These are phyloP conservation scores for Harlomillsia oculata DNA, from an alignment of 1,140 invertebrate species.

Conservation along the genomic window DNA sequence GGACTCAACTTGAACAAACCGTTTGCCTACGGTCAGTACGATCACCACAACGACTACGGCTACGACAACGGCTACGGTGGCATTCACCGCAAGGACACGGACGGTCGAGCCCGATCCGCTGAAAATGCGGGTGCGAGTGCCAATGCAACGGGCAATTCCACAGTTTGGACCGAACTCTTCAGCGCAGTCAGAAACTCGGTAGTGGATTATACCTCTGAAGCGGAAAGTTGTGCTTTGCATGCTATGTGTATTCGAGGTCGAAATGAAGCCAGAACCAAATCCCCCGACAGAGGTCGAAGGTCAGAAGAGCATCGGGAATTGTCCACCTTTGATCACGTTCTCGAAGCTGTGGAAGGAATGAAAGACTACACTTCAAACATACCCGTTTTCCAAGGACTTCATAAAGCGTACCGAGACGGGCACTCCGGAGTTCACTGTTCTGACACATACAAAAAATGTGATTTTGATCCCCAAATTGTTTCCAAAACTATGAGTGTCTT, in stretches of 20 bases:
- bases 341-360: conserved; percentile 15
- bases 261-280: background rate
- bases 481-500: background rate
- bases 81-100: too few species aligned
- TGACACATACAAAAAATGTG: conserved; percentile 4
- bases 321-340: conserved; percentile 19
- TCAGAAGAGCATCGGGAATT: background rate
- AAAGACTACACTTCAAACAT: conserved; percentile 1
- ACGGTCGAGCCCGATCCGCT: background rate
- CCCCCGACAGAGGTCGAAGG: background rate
- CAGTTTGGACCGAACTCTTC: background rate
- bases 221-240: conserved; percentile 5
- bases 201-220: background rate
- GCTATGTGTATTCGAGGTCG: conserved; percentile 9
- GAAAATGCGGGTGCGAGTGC: background rate
- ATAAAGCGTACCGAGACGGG: conserved; percentile 11
- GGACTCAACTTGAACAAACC: conserved; percentile 17
- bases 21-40: conserved; percentile 15
- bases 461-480: background rate
- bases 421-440: conserved; percentile 2
- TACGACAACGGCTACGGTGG: background rate
- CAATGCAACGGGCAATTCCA: background rate
- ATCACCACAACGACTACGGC: background rate
- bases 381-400: conserved; percentile 7
- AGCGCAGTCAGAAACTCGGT: conserved; percentile 1